These are phyloP conservation scores for Chironomus striatipennis DNA, from an alignment of 1,140 invertebrate species.

Conservation along the genomic window DNA sequence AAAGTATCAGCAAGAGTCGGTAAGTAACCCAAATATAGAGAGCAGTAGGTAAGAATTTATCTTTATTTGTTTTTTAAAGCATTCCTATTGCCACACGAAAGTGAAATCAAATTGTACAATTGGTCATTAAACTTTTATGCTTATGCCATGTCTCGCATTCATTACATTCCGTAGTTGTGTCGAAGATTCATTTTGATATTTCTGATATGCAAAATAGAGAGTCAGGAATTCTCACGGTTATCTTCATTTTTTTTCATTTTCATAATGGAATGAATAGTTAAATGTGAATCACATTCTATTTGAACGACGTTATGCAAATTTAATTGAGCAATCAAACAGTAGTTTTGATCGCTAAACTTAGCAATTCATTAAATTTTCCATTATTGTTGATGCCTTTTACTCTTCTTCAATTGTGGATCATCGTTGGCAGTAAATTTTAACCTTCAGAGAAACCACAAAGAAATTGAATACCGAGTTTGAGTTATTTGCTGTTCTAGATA, in stretches of 20 bases:
- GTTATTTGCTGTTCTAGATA: no score
- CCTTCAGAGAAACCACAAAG: no score
- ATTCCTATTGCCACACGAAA: neutral
- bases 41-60: neutral
- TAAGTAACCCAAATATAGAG: neutral
- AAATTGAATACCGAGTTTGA: no score
- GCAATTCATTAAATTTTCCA: no score
- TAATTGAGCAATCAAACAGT: constrained; percentile 8
- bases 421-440: no score
- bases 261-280: no score
- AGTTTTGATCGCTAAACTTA: neutral
- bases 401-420: no score
- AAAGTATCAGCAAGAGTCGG: no score
- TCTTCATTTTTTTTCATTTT: neutral
- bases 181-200: neutral
- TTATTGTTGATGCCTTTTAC: no score
- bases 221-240: neutral
- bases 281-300: no score
- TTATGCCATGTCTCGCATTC: neutral
- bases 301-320: neutral
- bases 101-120: neutral
- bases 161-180: no score
- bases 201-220: neutral
- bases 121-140: neutral
- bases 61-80: neutral